Evolutionary conservation across 2,113 vertebrate genomes (phyloP), one percentile per base, ranked within the genome.

Genomic region (Octodon degus): DNA sequence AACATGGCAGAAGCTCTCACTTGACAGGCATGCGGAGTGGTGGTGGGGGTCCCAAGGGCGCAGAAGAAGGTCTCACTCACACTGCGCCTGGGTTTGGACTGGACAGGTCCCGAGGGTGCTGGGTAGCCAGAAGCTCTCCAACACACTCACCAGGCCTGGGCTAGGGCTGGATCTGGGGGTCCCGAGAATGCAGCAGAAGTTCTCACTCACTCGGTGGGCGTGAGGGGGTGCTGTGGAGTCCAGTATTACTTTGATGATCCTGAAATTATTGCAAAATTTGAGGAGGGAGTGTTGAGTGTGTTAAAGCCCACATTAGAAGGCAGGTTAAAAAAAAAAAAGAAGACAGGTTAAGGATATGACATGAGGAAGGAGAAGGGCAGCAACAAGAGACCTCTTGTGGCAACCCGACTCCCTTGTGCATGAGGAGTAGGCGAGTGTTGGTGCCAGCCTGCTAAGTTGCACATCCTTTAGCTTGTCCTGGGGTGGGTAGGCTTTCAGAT

Each of bases 231-330:
- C 43, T 43, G 5, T 43, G 43, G 43, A 43, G 43, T 43, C 43
- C 47, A 37, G 43, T 93, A 65, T 92, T 96, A 92, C 60, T 77
- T 1, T 79, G 60, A 90, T 83, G 72, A 85, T 20, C 82, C 58
- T 32, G 79, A 95, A 86, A 11, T 22, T 47, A 79, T 30, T 74
- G 11, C 22, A 90, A 53, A 30, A 89, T 74, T 65, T 50, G 43
- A 25, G 27, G 60, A 58, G 50, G 47, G 32, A 4, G 25, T 25
- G 27, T 30, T 25, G 40, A 40, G 4, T 24, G 34, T 72, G 86
- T 74, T 92, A 88, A 40, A 80, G 63, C 53, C 10, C 4, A 24
- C 17, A 87, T 58, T 60, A 63, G 50, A 85, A 32, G 53, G 20
- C 53, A 40, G 27, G 0, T 37, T 89, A 72, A 27, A 43, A 43